These are phyloP conservation scores for Euglossa dilemma DNA, from an alignment of 1,140 invertebrate genomes.

Conservation along the genomic window DNA sequence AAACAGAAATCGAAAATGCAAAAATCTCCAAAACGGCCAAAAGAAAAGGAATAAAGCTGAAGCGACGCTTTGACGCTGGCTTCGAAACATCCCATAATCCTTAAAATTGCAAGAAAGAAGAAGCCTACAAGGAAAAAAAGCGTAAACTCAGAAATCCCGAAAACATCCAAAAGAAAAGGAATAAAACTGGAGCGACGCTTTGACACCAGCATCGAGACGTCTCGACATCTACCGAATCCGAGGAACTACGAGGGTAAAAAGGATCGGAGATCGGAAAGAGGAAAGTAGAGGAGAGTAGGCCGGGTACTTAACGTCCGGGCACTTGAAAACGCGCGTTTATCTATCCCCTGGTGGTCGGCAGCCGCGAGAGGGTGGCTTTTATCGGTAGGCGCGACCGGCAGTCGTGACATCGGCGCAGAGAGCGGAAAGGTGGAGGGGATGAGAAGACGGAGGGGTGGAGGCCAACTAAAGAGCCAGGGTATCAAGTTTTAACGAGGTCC, in stretches of 20 bases:
- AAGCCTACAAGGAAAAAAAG: too few species aligned
- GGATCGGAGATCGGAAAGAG: not conserved
- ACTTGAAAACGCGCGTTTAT: slow-evolving; percentile 32
- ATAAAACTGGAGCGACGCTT: too few species aligned
- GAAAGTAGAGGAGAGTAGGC: slow-evolving; percentile 1
- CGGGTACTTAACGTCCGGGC: not conserved
- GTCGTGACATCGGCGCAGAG: slow-evolving; percentile 3
- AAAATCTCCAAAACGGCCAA: too few species aligned
- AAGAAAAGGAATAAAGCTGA: too few species aligned
- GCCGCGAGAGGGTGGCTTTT: slow-evolving; percentile 17
- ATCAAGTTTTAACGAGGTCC: slow-evolving; percentile 62
- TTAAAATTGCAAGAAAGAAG: too few species aligned
- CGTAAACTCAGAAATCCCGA: too few species aligned
- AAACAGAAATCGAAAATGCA: too few species aligned
- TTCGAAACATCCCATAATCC: too few species aligned
- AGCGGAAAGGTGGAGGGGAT: not conserved
- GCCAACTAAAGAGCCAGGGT: slow-evolving; percentile 7
- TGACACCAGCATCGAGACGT: not conserved
- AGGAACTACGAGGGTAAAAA: not conserved
- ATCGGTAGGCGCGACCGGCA: slow-evolving; percentile 16
- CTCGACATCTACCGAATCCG: too few species aligned
- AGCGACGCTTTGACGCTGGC: too few species aligned
- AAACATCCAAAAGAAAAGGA: too few species aligned
- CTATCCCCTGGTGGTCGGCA: slow-evolving; percentile 19
- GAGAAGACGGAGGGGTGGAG: not conserved